phyloP scores from a whole-genome alignment of 2,888 invertebrate species.

The Drosophila emarginata region DNA sequence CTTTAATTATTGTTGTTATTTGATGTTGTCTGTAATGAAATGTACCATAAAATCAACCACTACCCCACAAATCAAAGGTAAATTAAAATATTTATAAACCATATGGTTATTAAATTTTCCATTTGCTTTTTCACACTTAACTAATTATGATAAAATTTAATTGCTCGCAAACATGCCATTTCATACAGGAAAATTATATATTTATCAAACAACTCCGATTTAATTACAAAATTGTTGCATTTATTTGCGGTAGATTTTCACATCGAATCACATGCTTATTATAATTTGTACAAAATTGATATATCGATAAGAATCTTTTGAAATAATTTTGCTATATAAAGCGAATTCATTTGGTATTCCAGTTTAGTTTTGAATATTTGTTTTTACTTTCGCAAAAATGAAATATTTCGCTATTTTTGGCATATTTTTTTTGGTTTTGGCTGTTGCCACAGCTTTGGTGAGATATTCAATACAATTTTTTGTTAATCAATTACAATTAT shows the following conservation, averaged over 20 bases:
- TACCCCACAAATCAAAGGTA: not conserved
- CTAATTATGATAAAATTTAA: slow-evolving; percentile 3
- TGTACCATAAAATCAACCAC: not conserved
- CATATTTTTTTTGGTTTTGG: slow-evolving; percentile 51
- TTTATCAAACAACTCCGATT: slow-evolving; percentile 4
- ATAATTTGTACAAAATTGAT: slow-evolving; percentile 24
- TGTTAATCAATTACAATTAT: not conserved
- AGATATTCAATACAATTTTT: slow-evolving; percentile 23
- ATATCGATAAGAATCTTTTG: not conserved
- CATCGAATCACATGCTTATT: slow-evolving; percentile 12
- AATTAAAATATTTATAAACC: not conserved
- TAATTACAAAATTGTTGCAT: slow-evolving; percentile 33
- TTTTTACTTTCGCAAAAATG: slow-evolving; percentile 40
- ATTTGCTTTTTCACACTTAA: slow-evolving; percentile 2
- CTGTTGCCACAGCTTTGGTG: slow-evolving; percentile 49
- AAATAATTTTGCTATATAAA: slow-evolving; percentile 46
- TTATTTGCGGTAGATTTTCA: slow-evolving; percentile 16
- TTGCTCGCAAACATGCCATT: slow-evolving; percentile 34
- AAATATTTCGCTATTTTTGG: slow-evolving; percentile 61
- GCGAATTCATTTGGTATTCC: not conserved
- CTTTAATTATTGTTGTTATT: too few relatives aligned
- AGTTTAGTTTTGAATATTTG: slow-evolving; percentile 37
- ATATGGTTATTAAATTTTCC: not conserved
- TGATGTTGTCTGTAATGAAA: too few relatives aligned
- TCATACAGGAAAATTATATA: slow-evolving; percentile 29